These are phyloP conservation scores for Acrocephalus arundinaceus DNA, from an alignment of 2,113 vertebrate genomes.

Conservation along the genomic window DNA sequence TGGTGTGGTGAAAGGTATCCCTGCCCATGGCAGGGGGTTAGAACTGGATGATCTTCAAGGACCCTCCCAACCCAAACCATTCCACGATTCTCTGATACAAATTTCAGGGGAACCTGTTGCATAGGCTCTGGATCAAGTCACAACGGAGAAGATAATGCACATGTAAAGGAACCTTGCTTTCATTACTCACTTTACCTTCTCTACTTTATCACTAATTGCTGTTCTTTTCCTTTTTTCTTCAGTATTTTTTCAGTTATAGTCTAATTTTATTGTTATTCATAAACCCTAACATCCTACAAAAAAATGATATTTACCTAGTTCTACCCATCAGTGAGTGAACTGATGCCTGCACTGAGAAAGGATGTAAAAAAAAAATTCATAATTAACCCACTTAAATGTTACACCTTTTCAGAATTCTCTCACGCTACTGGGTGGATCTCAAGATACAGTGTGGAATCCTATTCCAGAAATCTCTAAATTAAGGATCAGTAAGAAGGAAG, in stretches of 20 bases:
- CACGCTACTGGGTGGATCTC: not conserved
- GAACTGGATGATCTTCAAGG: not conserved
- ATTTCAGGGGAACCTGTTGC: not conserved
- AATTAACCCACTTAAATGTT: not conserved
- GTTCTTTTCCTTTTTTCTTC: not conserved
- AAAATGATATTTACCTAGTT: not conserved
- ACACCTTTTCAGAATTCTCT: not conserved
- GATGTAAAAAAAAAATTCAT: not conserved
- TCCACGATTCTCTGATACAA: not conserved
- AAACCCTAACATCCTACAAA: not conserved
- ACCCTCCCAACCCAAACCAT: not conserved
- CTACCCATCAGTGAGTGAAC: not conserved
- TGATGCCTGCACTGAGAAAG: not conserved
- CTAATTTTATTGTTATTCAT: not conserved
- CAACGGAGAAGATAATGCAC: not conserved
- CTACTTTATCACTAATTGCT: not conserved
- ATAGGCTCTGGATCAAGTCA: not conserved
- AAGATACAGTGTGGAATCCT: not conserved
- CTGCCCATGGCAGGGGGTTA: not conserved
- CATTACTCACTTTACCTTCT: not conserved
- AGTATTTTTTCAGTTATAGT: not conserved
- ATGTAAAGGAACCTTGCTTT: not conserved
- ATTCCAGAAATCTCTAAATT: not conserved
- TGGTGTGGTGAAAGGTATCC: not conserved
- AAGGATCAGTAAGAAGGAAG: not conserved